Base-by-base conservation (phyloP, 2,113 vertebrate genomes). In the Neodontobutis hainanensis region DNA sequence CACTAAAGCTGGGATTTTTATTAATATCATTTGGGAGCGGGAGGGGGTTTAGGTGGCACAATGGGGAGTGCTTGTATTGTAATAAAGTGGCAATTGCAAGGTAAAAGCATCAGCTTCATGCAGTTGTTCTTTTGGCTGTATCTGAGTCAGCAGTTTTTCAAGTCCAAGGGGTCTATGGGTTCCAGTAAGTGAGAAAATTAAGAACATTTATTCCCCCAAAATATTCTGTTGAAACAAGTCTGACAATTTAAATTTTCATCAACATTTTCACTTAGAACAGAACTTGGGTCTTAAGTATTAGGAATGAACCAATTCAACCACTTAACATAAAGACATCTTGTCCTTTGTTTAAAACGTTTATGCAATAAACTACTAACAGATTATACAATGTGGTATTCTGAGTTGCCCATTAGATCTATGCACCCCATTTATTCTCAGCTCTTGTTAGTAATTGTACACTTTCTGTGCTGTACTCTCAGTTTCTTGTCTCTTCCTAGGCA, bases 1-100 rank as follows among this genome's bases (percentile, higher is more conserved):
- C 77, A 68, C 76, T 87, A 86, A 90, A 87, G 85, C 85, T 83
- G 44, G 80, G 67, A 75, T 88, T 90, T 87, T 88, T 87, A 86
- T 85, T 81, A 85, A 89, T 86, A 73, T 60, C 73, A 65, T 70
- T 63, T 81, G 47, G 73, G 68, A 58, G 69, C 72, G 71, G 59
- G 52, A 63, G 38, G 32, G 68, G 83, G 77, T 83, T 70, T 63
- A 83, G 79, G 82, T 80, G 67, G 68, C 73, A 59, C 38, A 36
- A 65, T 59, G 48, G 59, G 65, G 73, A 82, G 80, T 61, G 68
- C 90, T 82, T 87, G 83, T 80, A 89, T 78, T 27, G 19, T 76
- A 87, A 91, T 85, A 87, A 85, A 57, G 34, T 11, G 7, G 49
- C 51, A 19, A 72, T 49, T 75, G 62, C 75, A 57, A 61, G 72